Evolutionary conservation across 2,888 invertebrate species (phyloP).

Genomic region (Cantharis flavilabris): DNA sequence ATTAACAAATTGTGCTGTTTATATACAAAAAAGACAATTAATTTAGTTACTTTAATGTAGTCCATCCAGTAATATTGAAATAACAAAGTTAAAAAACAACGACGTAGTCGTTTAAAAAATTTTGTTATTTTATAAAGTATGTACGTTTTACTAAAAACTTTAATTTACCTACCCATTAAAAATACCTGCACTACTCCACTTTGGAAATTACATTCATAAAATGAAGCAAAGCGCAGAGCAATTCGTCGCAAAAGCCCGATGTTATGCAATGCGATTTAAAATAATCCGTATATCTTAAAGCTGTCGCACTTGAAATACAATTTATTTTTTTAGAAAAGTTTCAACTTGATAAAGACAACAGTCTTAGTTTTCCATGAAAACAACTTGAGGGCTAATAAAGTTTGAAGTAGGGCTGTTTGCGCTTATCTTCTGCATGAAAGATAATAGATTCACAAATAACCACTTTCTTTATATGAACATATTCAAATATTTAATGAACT

Average conservation of each 20-base stretch:
- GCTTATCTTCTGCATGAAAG: background rate
- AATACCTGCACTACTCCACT: background rate
- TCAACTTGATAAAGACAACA: background rate
- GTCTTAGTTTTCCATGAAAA: background rate
- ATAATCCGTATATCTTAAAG: background rate
- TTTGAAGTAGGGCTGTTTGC: background rate
- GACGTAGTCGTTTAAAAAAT: background rate
- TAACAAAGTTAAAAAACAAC: background rate
- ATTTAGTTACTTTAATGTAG: background rate
- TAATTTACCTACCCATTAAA: background rate
- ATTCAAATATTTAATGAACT: background rate
- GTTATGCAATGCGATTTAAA: background rate
- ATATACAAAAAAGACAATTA: constrained; percentile 10
- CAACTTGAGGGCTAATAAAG: background rate
- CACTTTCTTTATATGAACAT: background rate
- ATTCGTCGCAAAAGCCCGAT: background rate
- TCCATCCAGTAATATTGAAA: background rate
- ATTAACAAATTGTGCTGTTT: constrained; percentile 20
- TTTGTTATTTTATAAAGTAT: background rate
- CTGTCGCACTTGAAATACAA: background rate
- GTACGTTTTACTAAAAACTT: background rate
- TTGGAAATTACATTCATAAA: background rate
- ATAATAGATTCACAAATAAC: background rate
- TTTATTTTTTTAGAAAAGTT: background rate
- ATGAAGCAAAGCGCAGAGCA: background rate